A percentile compares a stretch with the other conserved stretches of the same genome.
These are phyloP conservation scores for Caenorhabditis macrosperma DNA, from an alignment of 2,888 invertebrate genomes.

Conservation along the genomic window DNA sequence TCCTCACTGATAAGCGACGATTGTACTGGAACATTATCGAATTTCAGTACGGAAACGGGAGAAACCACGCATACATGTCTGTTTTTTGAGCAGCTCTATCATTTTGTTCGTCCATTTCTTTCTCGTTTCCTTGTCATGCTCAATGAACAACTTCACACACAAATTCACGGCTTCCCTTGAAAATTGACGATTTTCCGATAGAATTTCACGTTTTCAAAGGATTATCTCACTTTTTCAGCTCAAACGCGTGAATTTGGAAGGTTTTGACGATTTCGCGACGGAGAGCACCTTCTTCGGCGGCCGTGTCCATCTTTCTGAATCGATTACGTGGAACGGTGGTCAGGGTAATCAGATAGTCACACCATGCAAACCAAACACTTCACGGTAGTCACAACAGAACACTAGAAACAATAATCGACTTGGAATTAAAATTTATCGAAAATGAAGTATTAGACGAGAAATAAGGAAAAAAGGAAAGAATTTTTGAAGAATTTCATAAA, in stretches of 20 bases:
- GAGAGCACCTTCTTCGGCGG: constrained; percentile 28
- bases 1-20: constrained; percentile 50
- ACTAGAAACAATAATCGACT: constrained; percentile 4
- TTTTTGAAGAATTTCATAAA: not conserved
- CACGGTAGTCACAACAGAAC: no score
- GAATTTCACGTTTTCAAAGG: not conserved
- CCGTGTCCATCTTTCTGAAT: constrained; percentile 1
- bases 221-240: constrained; percentile 46
- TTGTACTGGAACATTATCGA: constrained; percentile 35
- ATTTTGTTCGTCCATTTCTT: constrained; percentile 66
- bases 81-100: constrained; percentile 67
- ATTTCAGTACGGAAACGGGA: not conserved
- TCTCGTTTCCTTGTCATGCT: constrained; percentile 62
- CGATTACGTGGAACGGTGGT: not conserved
- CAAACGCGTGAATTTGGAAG: constrained; percentile 58
- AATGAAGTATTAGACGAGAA: not conserved
- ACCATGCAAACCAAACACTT: constrained; percentile 31
- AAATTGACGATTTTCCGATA: not conserved
- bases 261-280: constrained; percentile 52
- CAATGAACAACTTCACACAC: constrained; percentile 55
- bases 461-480: not conserved
- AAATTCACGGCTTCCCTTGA: constrained; percentile 65
- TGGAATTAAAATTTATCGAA: not conserved
- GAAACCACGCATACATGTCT: constrained; percentile 57
- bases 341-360: constrained; percentile 16